Evolutionary conservation across 2,888 invertebrate genomes (phyloP), one percentile per base, ranked within the genome.

Genomic region (Dromius quadrimaculatus): DNA sequence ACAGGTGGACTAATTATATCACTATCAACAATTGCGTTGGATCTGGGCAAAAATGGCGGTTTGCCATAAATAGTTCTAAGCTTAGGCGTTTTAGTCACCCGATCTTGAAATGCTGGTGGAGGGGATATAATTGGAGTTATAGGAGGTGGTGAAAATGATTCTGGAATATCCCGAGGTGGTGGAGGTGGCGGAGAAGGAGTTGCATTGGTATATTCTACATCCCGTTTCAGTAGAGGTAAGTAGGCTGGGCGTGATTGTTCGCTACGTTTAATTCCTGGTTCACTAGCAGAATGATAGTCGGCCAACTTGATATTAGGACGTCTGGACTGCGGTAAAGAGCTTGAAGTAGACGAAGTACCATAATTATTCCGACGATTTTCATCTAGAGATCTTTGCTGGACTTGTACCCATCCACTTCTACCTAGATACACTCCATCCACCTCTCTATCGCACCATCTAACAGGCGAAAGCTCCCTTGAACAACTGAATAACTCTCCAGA

Each of bases 121-220:
- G 90, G 90, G 11, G 90, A 90, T 50, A 90, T 86, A 71, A 90
- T 90, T 4, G 90, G 90, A 0, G 89, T 90, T 9, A 88, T 82
- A n/a, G 88, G 87, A 1, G 89, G 89, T 28, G 88, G 88, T 0
- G 89, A 87, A 45, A 82, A 81, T 0, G 82, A 82, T 71, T 83
- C 84, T 0, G 83, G 81, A 4, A 83, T 80, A 43, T 78, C 79
- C 71, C 78, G 79, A 9, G 80, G 80, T 8, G 84, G 82, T 45
- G 82, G 75, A 8, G 73, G 57, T 45, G 74, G 74, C n/a, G 81
- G 80, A 8, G 83, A 83, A 1, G 82, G 82, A 50, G 82, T 80
- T n/a, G 80, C 75, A 71, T 78, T 79, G 3, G 76, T 73, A 6
- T 75, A 73, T 62, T 84, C 83, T 68, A 78, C 81, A 28, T 82